phyloP scores from a whole-genome alignment of 2,113 vertebrate species.

The Cichladusa arquata region DNA sequence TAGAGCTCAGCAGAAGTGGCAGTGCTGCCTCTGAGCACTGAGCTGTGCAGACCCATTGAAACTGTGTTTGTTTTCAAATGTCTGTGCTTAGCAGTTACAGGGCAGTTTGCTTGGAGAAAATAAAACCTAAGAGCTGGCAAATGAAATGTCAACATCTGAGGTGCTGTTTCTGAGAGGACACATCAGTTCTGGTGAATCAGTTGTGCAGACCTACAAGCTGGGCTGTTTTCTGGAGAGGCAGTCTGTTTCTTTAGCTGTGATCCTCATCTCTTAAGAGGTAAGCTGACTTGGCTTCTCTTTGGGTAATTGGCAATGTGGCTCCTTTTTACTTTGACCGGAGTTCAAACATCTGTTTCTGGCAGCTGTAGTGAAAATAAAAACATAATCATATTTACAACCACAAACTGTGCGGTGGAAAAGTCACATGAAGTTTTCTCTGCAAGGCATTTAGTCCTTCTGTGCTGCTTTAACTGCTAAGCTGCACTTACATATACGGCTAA shows the following conservation, averaged over 20 bases:
- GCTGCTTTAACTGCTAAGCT: conserved; percentile 40
- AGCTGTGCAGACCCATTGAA: neutral
- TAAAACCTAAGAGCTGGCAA: neutral
- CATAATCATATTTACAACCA: neutral
- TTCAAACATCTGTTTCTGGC: conserved; percentile 1
- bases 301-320: neutral
- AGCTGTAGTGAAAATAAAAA: neutral
- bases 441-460: neutral
- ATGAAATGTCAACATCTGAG: neutral
- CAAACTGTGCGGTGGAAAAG: conserved; percentile 10
- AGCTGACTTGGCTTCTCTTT: neutral
- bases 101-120: neutral
- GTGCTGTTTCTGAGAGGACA: neutral
- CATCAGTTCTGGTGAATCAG: neutral
- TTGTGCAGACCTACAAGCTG: neutral
- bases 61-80: neutral
- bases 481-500: conserved; percentile 36
- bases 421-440: conserved; percentile 22
- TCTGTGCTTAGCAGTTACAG: neutral
- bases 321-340: neutral
- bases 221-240: neutral
- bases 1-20: neutral
- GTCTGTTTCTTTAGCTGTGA: neutral
- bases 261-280: neutral
- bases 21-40: neutral